Evolutionary conservation across 2,888 invertebrate species (phyloP), one percentile per base, ranked within the genome.

Genomic region (Xestobium rufovillosum): DNA sequence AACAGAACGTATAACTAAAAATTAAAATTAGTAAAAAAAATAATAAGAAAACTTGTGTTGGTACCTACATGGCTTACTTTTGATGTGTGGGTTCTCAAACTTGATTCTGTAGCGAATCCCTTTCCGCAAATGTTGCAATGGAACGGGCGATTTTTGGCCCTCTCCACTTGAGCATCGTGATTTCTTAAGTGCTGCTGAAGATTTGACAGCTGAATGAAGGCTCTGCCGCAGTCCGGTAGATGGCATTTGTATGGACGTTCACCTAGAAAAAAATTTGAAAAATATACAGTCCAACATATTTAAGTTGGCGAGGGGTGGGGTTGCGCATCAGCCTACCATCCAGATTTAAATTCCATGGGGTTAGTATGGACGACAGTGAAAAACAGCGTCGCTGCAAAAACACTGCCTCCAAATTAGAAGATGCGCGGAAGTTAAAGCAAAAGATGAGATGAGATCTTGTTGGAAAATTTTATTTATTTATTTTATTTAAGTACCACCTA

Each of bases 171-270:
- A 40, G 92, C 91, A 63, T 94, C 95, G 69, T 95, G 94, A 70
- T 94, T 95, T 49, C 94, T 73, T 47, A 94, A 78, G 66, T 95
- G 94, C 64, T 95, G 95, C 63, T 95, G 94, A 8, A 95, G 79
- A 68, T 95, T 95, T 39, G 92, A 92, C 53, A 95, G 76, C 70
- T 95, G 95, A 63, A 94, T 95, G 72, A 95, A 95, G 48, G 94
- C 94, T 54, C 94, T 75, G 35, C 92, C 94, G 66, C 95, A 95
- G 60, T 94, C 92, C 38, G 91, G 89, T 54, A 94, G 76, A 67
- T 91, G 91, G 67, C 95, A 96, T 70, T 92, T 90, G 75, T 95
- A 96, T 31, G 95, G 95, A 52, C 94, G 80, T 71, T 95, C 95
- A 57, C 95, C 95, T 91, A 75, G 27, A 71, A 73, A 51, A 49